A percentile compares a stretch with the other conserved stretches of the same genome.
Evolutionary conservation across 1,140 invertebrate genomes (phyloP).

Genomic region (Euwallacea fornicatus): DNA sequence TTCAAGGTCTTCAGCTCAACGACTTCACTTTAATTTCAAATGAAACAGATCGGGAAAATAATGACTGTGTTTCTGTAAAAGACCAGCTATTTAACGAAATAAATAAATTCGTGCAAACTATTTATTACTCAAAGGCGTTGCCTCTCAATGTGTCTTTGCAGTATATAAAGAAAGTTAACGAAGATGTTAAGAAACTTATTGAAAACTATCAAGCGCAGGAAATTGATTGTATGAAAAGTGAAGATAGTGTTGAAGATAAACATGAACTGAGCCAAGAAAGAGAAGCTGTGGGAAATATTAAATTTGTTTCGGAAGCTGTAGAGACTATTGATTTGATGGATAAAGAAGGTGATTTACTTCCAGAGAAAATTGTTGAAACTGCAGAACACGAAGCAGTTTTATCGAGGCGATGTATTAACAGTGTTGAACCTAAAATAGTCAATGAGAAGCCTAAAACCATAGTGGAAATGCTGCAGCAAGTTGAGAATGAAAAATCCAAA

Average conservation of each 20-base stretch:
- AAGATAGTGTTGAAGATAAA: neutral
- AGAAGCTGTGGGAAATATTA: neutral
- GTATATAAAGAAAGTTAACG: conserved; percentile 4
- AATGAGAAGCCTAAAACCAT: neutral
- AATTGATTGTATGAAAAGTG: neutral
- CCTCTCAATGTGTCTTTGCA: neutral
- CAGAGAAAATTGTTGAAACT: neutral
- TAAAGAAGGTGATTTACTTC: neutral
- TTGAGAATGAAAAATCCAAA: neutral
- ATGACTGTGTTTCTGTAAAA: no score
- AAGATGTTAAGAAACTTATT: neutral
- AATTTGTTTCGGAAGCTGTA: neutral
- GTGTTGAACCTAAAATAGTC: neutral
- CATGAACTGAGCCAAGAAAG: neutral
- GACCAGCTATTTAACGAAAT: conserved; percentile 4
- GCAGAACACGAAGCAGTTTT: neutral
- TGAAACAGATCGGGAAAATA: no score
- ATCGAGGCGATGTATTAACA: neutral
- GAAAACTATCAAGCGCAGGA: neutral
- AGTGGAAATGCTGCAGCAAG: neutral
- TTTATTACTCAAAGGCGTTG: conserved; percentile 14
- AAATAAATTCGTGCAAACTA: conserved; percentile 1
- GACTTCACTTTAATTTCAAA: no score
- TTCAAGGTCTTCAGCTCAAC: no score
- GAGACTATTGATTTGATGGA: neutral